A percentile compares a stretch with the other conserved stretches of the same genome.
phyloP scores from a whole-genome alignment of 2,113 vertebrate genomes.

The Cisticola juncidis region DNA sequence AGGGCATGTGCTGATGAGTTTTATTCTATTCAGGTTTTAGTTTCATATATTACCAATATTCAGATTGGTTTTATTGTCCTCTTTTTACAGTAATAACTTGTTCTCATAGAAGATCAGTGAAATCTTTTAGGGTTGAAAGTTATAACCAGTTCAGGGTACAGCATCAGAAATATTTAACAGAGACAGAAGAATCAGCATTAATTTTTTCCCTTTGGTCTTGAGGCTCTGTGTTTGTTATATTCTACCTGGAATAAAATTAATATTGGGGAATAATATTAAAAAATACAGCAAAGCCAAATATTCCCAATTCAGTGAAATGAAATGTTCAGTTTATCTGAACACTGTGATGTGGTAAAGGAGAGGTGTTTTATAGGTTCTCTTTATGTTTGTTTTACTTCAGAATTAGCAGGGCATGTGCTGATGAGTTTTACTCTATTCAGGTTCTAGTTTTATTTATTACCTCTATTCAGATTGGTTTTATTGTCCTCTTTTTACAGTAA shows the following conservation, averaged over 20 bases:
- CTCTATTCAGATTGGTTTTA: neutral
- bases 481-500: neutral
- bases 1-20: neutral
- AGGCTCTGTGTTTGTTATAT: neutral
- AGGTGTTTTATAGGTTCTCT: neutral
- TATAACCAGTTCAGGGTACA: neutral
- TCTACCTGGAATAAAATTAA: neutral
- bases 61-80: neutral
- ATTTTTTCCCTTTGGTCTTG: neutral
- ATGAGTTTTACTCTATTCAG: neutral
- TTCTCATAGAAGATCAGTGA: neutral
- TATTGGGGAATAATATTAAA: neutral
- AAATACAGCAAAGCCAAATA: neutral
- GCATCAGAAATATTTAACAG: neutral
- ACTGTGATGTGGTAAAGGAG: neutral
- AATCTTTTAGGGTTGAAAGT: neutral
- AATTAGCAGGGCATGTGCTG: neutral
- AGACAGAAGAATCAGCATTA: neutral
- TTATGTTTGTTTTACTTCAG: neutral
- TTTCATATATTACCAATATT: no score
- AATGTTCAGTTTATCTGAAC: neutral
- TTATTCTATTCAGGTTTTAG: neutral
- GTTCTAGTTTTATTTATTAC: no score
- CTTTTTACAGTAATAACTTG: neutral
- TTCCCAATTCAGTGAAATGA: neutral